phyloP scores from a whole-genome alignment of 2,888 invertebrate genomes.

The Drosophila yooni region DNA sequence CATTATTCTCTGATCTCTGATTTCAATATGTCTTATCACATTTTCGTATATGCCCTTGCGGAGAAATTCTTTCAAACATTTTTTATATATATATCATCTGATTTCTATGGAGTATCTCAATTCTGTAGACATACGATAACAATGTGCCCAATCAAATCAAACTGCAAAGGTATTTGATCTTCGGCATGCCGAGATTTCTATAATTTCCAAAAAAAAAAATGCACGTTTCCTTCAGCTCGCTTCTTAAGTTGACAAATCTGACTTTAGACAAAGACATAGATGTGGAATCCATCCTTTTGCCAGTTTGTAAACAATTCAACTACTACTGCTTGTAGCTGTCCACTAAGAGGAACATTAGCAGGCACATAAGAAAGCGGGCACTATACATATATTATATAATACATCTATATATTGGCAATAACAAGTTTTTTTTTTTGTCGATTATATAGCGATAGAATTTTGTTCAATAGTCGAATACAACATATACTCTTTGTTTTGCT shows the following conservation, averaged over 20 bases:
- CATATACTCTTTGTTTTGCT: constrained; percentile 6
- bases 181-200: constrained; percentile 29
- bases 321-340: background rate
- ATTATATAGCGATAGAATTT: constrained; percentile 10
- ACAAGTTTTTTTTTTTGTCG: background rate
- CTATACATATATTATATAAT: constrained; percentile 9
- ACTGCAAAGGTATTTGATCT: background rate
- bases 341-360: background rate
- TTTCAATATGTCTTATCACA: constrained; percentile 27
- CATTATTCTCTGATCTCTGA: constrained; percentile 13
- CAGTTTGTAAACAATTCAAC: background rate
- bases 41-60: constrained; percentile 16
- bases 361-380: background rate
- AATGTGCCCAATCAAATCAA: constrained; percentile 7
- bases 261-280: background rate
- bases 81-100: background rate
- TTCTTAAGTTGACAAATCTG: background rate
- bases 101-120: background rate
- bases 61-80: background rate
- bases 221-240: constrained; percentile 4
- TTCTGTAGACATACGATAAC: background rate
- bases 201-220: background rate
- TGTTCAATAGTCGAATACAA: constrained; percentile 17
- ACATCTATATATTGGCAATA: constrained; percentile 16
- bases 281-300: background rate